Evolutionary conservation across 2,888 invertebrate species (phyloP), one percentile per base, ranked within the genome.

Genomic region (Halictus ligatus): DNA sequence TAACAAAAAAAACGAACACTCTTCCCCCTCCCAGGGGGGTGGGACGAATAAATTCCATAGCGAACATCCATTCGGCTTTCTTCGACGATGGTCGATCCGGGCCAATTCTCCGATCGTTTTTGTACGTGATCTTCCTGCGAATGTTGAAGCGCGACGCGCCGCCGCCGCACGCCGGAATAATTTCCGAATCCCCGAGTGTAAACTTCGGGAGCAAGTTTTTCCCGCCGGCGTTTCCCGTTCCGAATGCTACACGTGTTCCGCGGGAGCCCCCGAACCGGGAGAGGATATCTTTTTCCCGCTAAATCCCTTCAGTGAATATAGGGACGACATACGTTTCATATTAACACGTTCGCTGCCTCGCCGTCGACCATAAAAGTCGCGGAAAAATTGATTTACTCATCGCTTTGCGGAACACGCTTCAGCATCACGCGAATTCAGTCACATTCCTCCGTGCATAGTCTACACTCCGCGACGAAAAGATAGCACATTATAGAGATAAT

Each of bases 51-150:
- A 85, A 80, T 85, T 80, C 69, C 18, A 1, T 54, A 71, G 21
- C 35, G 15, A 50, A 69, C 73, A 75, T 75, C 54, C 13, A 43
- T 64, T 46, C 72, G 71, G 75, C 78, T 78, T 67, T 75, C 71
- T 40, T 35, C 54, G 35, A 18, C 69, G 58, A 4, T 21, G 80
- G 76, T 77, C 60, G 80, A 73, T 80, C 74, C 25, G 46, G 75
- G 75, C 50, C 81, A 60, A 76, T 78, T 81, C 60, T n/a, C 43
- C 25, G 75, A 78, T 76, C 86, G 75, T 81, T 86, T 86, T 73
- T 81, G 43, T 69, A 81, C 78, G 86, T 78, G 87, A 84, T 80
- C 78, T 80, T 78, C 73, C 80, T 84, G 84, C 71, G 78, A 87
- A 87, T 75, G 77, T 58, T 35, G 80, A 35, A 71, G 50, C 60